Evolutionary conservation across 2,888 invertebrate genomes (phyloP).

Genomic region (Hypena proboscidalis): DNA sequence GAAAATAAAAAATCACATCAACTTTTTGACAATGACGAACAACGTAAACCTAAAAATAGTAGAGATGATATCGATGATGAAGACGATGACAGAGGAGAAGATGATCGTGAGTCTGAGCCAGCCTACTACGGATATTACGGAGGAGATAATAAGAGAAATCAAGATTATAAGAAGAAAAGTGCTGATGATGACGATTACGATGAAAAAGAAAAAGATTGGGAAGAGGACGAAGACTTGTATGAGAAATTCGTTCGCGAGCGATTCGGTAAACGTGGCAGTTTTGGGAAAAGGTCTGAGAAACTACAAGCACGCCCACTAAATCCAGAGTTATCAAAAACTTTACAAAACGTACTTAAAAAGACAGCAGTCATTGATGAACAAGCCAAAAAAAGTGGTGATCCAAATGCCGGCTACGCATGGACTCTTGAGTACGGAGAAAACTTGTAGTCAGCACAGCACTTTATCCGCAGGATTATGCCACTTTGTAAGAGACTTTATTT

Average conservation of each 20-base stretch:
- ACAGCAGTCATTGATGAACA: constrained; percentile 69
- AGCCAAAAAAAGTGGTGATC: constrained; percentile 72
- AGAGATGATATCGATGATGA: constrained; percentile 17
- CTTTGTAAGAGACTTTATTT: too few species aligned
- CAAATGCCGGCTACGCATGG: constrained; percentile 82
- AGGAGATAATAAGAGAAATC: constrained; percentile 42
- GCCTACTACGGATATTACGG: constrained; percentile 42
- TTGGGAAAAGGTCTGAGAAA: constrained; percentile 65
- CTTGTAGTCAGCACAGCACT: constrained; percentile 51
- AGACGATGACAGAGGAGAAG: constrained; percentile 12
- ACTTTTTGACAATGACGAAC: constrained; percentile 51
- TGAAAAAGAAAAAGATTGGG: constrained; percentile 62
- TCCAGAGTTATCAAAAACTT: constrained; percentile 61
- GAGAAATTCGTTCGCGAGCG: constrained; percentile 79
- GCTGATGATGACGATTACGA: constrained; percentile 31
- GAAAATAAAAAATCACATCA: constrained; percentile 46
- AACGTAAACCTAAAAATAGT: constrained; percentile 22
- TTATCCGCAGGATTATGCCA: too few species aligned
- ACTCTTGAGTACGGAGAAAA: constrained; percentile 82
- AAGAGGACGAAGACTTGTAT: constrained; percentile 69
- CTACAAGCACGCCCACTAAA: constrained; percentile 54
- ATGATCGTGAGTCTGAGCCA: constrained; percentile 39
- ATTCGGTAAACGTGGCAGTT: constrained; percentile 72
- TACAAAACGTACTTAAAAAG: constrained; percentile 71
- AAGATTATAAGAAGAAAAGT: constrained; percentile 54